Conservation (phyloP, 2,113 vertebrate genomes). For the Tragelaphus buxtoni region DNA sequence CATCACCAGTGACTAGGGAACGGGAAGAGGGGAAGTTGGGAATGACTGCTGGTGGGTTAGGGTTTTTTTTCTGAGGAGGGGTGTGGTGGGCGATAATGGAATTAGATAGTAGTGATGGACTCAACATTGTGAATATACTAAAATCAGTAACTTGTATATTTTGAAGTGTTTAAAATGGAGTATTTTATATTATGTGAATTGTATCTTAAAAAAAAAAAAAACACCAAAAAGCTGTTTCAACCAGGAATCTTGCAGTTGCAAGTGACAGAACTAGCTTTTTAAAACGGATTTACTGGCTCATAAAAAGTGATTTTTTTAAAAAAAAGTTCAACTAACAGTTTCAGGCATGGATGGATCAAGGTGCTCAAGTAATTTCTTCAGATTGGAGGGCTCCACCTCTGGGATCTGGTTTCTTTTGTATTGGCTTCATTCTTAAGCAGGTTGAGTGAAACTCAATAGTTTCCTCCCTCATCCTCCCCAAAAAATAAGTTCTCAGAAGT, state of each 20-base stretch:
- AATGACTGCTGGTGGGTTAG: not conserved
- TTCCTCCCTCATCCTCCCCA: not conserved
- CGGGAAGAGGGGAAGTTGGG: rapidly evolving
- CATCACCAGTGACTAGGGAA: not conserved
- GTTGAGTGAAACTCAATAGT: not conserved
- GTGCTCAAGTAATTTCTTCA: not conserved
- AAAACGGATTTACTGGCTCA: not conserved
- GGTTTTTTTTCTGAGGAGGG: not conserved
- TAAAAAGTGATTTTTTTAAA: not conserved
- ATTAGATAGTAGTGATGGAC: not conserved
- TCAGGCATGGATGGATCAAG: not conserved
- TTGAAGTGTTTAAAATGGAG: not conserved
- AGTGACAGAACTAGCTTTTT: not conserved
- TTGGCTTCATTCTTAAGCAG: not conserved
- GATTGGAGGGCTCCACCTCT: not conserved
- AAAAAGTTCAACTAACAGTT: not conserved
- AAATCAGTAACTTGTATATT: not conserved
- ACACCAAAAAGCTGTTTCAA: not conserved
- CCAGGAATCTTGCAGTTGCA: not conserved
- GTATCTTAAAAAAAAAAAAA: not conserved
- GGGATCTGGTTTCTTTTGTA: not conserved
- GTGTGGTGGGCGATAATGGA: not conserved
- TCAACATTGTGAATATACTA: not conserved
- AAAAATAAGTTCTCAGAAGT: not conserved
- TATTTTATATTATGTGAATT: not conserved